Conservation (phyloP, 2,113 vertebrate species). For the Callipepla californica region DNA sequence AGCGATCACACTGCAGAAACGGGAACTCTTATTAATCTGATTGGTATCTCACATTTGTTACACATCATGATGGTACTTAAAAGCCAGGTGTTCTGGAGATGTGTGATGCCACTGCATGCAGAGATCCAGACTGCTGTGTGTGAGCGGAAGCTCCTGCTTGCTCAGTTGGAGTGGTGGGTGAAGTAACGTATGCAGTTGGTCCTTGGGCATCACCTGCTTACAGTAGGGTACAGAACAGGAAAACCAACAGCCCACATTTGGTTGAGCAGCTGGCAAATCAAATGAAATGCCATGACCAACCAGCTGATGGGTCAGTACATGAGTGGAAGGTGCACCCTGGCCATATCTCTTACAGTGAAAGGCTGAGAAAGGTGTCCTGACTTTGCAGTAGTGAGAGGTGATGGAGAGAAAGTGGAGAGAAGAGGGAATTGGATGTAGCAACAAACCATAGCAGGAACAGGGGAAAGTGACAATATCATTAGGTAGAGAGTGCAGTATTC, state of each 20-base stretch:
- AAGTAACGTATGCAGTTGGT: background rate
- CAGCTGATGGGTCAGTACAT: background rate
- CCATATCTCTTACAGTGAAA: background rate
- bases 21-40: background rate
- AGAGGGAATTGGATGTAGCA: background rate
- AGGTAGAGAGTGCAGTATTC: background rate
- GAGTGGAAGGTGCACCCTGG: no score
- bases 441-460: background rate
- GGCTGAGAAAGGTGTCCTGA: background rate
- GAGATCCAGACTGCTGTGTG: fast-evolving
- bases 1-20: background rate
- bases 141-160: background rate
- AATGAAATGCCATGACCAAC: background rate
- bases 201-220: background rate
- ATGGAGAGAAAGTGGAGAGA: background rate
- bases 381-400: background rate
- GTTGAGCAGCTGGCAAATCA: background rate
- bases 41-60: background rate
- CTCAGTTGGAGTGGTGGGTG: fast-evolving
- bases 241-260: background rate
- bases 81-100: background rate
- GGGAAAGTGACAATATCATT: fast-evolving
- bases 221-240: background rate
- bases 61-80: background rate
- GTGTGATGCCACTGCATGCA: fast-evolving